Evolutionary conservation across 1,140 invertebrate species (phyloP), one percentile per base, ranked within the genome.

Genomic region (Lepidostoma basale): DNA sequence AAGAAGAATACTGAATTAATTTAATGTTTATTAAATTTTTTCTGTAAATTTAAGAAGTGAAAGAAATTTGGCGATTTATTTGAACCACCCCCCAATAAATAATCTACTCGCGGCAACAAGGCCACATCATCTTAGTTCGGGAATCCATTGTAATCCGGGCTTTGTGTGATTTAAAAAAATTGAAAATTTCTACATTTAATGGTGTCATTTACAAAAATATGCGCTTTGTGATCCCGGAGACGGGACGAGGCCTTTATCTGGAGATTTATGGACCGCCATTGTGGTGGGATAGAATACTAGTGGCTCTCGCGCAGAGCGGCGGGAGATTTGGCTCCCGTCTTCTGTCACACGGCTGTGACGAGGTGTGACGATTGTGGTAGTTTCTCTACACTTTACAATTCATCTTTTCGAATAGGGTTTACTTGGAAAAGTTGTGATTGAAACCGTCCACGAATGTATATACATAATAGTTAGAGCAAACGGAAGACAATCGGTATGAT

Each of bases 141-240:
- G 49, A 16, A 42, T 18, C 62, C 49, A 49, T 65, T 65, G 62
- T 65, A 40, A 65, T 54, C 23, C 33, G 49, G 47, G 18, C 62
- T 49, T 65, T 65, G 62, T 65, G 47, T 65, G 47, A 65, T 39
- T 33, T 70, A 58, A 67, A 65, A 70, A 70, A 70, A 63, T 52
- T 65, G 52, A 67, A 59, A 69, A 70, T 67, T 70, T 70, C 60
- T 47, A 70, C 69, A 62, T 67, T 70, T 70, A 62, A 67, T 70
- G 63, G 59, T 62, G 69, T 64, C 69, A 44, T 67, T 67, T 70
- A 62, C 58, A 49, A 62, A 64, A 62, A 70, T 45, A 70, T 65
- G 64, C 28, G 64, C 58, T 36, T 63, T 63, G 68, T 70, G 65
- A 59, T 26, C 8, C 23, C 23, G 42, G 9, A 39, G 14, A 22